phyloP scores from a whole-genome alignment of 2,888 invertebrate genomes.

The Terebella lapidaria region DNA sequence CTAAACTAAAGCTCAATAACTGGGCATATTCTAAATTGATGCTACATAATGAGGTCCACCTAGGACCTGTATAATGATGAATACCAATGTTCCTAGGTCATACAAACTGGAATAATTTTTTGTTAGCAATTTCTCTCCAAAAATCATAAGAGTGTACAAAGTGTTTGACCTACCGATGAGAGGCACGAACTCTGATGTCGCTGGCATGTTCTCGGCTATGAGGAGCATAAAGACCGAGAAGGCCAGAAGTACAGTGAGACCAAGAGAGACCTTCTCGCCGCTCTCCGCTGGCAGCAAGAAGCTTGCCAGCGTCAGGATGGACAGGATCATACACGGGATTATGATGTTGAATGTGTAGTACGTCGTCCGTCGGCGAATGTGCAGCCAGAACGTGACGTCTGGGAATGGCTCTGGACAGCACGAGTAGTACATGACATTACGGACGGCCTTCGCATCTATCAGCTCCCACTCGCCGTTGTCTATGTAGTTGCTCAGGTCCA shows the following conservation, averaged over 20 bases:
- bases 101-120: too few relatives aligned
- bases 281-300: slow-evolving; percentile 48
- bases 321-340: slow-evolving; percentile 48
- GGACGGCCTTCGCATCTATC: slow-evolving; percentile 37
- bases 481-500: slow-evolving; percentile 59
- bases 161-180: slow-evolving; percentile 56
- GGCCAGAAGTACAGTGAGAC: slow-evolving; percentile 59
- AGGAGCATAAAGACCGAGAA: slow-evolving; percentile 61
- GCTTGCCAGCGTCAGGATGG: slow-evolving; percentile 45
- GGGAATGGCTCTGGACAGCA: slow-evolving; percentile 59
- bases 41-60: too few relatives aligned
- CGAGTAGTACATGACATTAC: slow-evolving; percentile 56
- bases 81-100: too few relatives aligned
- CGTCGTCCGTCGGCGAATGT: slow-evolving; percentile 53
- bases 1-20: too few relatives aligned
- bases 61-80: too few relatives aligned
- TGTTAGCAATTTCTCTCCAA: too few relatives aligned
- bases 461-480: slow-evolving; percentile 61
- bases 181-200: slow-evolving; percentile 59
- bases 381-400: slow-evolving; percentile 58
- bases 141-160: too few relatives aligned
- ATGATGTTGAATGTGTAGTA: slow-evolving; percentile 49
- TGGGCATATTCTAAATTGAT: too few relatives aligned
- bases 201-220: slow-evolving; percentile 61
- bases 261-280: slow-evolving; percentile 59